These are phyloP conservation scores for Drosophila burlai DNA, from an alignment of 1,140 invertebrate species.

Conservation along the genomic window DNA sequence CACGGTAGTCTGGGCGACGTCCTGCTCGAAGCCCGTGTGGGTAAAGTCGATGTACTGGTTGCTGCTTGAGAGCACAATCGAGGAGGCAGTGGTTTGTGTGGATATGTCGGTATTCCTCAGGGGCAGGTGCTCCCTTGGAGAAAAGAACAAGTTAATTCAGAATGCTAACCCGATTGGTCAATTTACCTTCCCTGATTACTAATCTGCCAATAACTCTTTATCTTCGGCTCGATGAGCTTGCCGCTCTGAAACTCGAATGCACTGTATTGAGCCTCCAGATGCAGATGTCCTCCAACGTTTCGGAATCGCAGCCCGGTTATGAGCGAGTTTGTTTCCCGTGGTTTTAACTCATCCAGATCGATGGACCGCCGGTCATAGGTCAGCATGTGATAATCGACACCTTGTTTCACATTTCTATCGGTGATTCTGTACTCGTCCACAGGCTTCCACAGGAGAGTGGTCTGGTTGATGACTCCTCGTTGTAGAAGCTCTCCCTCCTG, in stretches of 20 bases:
- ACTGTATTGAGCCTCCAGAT: slow-evolving; percentile 92
- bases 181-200: slow-evolving; percentile 89
- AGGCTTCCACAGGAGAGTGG: slow-evolving; percentile 88
- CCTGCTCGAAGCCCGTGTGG: slow-evolving; percentile 89
- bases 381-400: slow-evolving; percentile 90
- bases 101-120: slow-evolving; percentile 89
- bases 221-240: slow-evolving; percentile 86
- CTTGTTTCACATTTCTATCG: slow-evolving; percentile 86
- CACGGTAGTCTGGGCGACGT: slow-evolving; percentile 93
- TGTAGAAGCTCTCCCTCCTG: slow-evolving; percentile 90
- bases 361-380: slow-evolving; percentile 90
- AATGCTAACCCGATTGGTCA: no score
- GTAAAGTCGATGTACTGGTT: slow-evolving; percentile 93
- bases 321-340: slow-evolving; percentile 88
- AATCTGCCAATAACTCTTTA: slow-evolving; percentile 89
- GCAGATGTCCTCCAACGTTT: slow-evolving; percentile 91
- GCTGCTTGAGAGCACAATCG: slow-evolving; percentile 87
- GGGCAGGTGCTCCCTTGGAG: slow-evolving; percentile 86
- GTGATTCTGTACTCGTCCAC: slow-evolving; percentile 88
- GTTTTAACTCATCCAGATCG: slow-evolving; percentile 91
- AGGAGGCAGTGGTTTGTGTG: slow-evolving; percentile 86
- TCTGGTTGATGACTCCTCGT: slow-evolving; percentile 87
- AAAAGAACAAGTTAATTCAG: slow-evolving; percentile 1
- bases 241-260: slow-evolving; percentile 92
- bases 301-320: slow-evolving; percentile 89